Evolutionary conservation across 1,140 invertebrate genomes (phyloP).

Genomic region (Drosophila quadrilineata): DNA sequence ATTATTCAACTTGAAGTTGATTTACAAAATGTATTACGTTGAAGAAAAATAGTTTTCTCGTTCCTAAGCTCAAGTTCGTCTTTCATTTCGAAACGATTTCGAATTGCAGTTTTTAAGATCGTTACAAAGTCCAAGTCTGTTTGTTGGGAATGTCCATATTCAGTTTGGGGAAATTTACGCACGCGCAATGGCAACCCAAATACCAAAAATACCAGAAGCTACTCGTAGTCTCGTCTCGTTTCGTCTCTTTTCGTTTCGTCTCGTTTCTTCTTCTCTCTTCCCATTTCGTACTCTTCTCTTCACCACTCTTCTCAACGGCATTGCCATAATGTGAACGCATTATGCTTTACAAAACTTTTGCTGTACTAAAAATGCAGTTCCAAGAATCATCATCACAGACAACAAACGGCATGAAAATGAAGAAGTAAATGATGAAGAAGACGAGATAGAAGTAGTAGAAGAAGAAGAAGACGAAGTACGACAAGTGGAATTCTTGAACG

Average conservation of each 20-base stretch:
- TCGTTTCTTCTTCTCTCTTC: too few species aligned
- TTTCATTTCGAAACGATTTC: neutral
- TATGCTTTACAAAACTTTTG: constrained; percentile 27
- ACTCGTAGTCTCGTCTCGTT: neutral
- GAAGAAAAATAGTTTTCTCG: too few species aligned
- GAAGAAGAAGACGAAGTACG: neutral
- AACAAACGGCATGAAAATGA: constrained; percentile 20
- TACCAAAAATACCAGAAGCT: constrained; percentile 59
- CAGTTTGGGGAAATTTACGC: constrained; percentile 52
- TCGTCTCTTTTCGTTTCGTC: neutral
- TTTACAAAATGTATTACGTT: too few species aligned
- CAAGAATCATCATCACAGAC: constrained; percentile 42
- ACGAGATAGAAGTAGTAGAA: too few species aligned
- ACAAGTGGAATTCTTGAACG: constrained; percentile 54
- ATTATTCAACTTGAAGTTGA: too few species aligned
- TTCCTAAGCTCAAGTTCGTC: neutral
- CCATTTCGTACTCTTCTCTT: too few species aligned
- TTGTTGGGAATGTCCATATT: constrained; percentile 34
- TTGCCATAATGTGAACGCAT: constrained; percentile 9
- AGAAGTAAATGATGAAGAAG: too few species aligned
- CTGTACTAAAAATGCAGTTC: constrained; percentile 49
- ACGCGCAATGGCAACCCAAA: constrained; percentile 62
- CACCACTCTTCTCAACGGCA: too few species aligned
- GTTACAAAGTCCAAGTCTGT: constrained; percentile 11
- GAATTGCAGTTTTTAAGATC: neutral